phyloP scores from a whole-genome alignment of 2,113 vertebrate genomes.

The Mesembrinibis cayennensis region DNA sequence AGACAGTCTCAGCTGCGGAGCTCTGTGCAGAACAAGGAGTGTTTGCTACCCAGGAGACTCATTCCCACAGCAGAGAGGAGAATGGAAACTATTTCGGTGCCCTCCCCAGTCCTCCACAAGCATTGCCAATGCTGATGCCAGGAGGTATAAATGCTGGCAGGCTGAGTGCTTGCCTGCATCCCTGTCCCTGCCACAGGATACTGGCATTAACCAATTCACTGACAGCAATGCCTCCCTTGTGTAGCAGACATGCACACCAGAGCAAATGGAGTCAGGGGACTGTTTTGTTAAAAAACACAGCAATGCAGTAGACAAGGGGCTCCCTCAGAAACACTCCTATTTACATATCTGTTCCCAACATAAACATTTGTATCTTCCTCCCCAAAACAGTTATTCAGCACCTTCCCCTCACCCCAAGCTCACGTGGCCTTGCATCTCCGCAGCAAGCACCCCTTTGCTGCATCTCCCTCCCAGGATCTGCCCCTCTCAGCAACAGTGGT shows the following conservation, averaged over 20 bases:
- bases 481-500: background rate
- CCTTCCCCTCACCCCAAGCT: background rate
- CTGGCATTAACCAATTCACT: constrained; percentile 4
- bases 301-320: background rate
- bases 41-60: constrained; percentile 54
- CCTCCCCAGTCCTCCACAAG: background rate
- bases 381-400: background rate
- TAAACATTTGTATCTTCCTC: background rate
- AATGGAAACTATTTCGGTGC: constrained; percentile 59
- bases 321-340: background rate
- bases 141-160: constrained; percentile 40
- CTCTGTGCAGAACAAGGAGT: constrained; percentile 49
- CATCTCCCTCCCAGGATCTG: background rate
- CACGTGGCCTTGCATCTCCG: background rate
- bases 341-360: background rate
- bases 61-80: constrained; percentile 58
- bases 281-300: background rate
- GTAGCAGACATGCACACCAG: background rate
- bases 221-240: background rate
- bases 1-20: constrained; percentile 4
- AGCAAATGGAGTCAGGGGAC: background rate
- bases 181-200: background rate
- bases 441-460: background rate
- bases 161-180: background rate
- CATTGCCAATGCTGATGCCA: constrained; percentile 46